phyloP scores from a whole-genome alignment of 2,113 vertebrate species.

The Atherinomorus stipes region DNA sequence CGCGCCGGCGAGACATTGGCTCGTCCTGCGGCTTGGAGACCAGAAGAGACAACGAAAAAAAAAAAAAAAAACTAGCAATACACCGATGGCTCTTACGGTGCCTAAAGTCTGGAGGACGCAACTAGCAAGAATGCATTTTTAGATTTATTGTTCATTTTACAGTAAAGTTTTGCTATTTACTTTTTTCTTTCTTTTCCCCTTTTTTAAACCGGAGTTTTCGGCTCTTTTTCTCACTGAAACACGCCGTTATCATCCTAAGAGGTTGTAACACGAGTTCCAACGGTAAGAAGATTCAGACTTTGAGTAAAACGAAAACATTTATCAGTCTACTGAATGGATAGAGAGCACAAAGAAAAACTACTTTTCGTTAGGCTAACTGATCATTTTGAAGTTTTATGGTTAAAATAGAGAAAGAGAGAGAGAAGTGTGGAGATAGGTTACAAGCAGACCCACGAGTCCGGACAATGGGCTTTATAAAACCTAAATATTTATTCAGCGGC shows the following conservation, averaged over 20 bases:
- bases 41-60: conserved; percentile 25
- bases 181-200: not conserved
- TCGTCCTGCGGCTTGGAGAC: conserved; percentile 41
- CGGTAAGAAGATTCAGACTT: conserved; percentile 65
- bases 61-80: not conserved
- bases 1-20: conserved; percentile 32
- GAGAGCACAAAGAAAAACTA: not conserved
- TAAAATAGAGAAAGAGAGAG: not conserved
- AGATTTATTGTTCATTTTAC: conserved; percentile 6
- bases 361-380: not conserved
- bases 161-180: not conserved
- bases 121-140: not conserved
- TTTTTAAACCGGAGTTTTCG: conserved; percentile 39
- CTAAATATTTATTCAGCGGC: conserved; percentile 70
- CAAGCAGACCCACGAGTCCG: not conserved
- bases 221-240: conserved; percentile 15
- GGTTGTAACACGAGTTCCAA: conserved; percentile 35
- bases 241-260: conserved; percentile 33
- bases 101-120: conserved; percentile 13
- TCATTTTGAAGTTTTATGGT: not conserved
- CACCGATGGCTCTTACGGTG: not conserved
- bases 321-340: not conserved
- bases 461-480: conserved; percentile 51
- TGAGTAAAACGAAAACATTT: not conserved
- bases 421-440: conserved; percentile 3